Base-by-base conservation (phyloP, 2,797 vertebrate species). In the Manis javanica region DNA sequence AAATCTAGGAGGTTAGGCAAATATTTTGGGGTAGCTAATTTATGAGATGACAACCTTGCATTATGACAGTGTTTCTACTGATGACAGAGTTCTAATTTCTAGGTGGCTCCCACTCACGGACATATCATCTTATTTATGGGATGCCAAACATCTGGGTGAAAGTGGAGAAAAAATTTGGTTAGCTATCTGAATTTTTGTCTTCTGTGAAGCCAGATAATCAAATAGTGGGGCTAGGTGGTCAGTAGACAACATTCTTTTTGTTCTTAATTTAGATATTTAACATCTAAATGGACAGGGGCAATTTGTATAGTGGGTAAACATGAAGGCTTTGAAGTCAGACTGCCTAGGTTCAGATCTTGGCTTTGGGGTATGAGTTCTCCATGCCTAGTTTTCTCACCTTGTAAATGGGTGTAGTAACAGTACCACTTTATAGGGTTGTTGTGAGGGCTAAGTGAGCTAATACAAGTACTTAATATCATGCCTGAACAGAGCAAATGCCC, bases 131-230 rank as follows among this genome's bases (percentile, higher is more conserved):
- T 93, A 49, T 90, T 85, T 72, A 61, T 46, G 57, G 34, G 82
- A 95, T 81, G 92, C 89, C 77, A 91, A 75, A 96, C 93, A 92
- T 95, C 90, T 93, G 96, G 95, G 69, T 77, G 75, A 31, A 96
- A n/a, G 46, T 26, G 75, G 94, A 13, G 71, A 74, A 79, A 68
- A 37, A 15, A 64, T 57, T 53, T 71, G 55, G 66, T 81, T n/a
- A 87, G 71, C 46, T 68, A 42, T 89, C 83, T 91, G 93, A 81
- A n/a, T 78, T 34, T 88, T 87, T 96, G 37, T 88, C 69, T 71
- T 91, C 61, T 18, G 8, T 21, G 71, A 69, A 86, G 90, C 59
- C 92, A 91, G 31, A 72, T 66, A 29, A 46, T 89, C 9, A 9
- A 74, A 34, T 55, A 39, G 37, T 23, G 42, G 64, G 64, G 39